Percentiles rank a stretch among this genome's conserved stretches.
phyloP scores from a whole-genome alignment of 64 coral and sea anemone species.

The Dendrophyllia cribrosa region DNA sequence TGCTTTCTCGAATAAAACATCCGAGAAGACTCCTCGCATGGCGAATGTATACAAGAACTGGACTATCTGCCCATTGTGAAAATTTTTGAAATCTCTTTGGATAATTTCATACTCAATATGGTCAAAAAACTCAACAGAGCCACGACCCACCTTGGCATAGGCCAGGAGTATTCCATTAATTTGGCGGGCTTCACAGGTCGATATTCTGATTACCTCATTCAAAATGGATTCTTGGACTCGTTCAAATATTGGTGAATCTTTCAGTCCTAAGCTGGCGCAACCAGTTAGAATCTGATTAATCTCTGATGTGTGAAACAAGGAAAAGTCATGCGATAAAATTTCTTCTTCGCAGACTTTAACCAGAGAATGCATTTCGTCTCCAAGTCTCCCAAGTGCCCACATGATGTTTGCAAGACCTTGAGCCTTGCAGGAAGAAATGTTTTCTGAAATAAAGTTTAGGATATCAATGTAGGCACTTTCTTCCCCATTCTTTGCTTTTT shows the following conservation, averaged over 20 bases:
- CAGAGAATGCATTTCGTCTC: neutral
- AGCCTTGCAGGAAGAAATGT: conserved; percentile 10
- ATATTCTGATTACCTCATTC: neutral
- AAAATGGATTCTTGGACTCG: conserved; percentile 19
- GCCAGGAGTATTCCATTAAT: neutral
- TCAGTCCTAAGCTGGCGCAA: neutral
- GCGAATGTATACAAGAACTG: conserved; percentile 12
- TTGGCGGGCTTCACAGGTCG: neutral
- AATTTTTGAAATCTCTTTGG: neutral
- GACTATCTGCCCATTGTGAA: conserved; percentile 8
- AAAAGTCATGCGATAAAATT: conserved; percentile 8
- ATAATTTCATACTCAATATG: conserved; percentile 3
- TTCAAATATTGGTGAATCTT: conserved; percentile 9
- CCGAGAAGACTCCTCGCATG: neutral
- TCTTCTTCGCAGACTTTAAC: neutral
- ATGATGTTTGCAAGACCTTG: conserved; percentile 35
- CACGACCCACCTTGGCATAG: conserved; percentile 5
- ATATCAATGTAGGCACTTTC: neutral
- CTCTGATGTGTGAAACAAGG: conserved; percentile 2
- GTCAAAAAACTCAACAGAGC: neutral
- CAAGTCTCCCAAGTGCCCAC: conserved; percentile 19
- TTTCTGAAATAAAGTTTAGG: conserved; percentile 16
- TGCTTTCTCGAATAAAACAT: neutral
- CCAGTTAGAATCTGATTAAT: conserved; percentile 14
- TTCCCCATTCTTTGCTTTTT: neutral